Conservation (phyloP, 2,113 vertebrate species). For the Silurus asotus region DNA sequence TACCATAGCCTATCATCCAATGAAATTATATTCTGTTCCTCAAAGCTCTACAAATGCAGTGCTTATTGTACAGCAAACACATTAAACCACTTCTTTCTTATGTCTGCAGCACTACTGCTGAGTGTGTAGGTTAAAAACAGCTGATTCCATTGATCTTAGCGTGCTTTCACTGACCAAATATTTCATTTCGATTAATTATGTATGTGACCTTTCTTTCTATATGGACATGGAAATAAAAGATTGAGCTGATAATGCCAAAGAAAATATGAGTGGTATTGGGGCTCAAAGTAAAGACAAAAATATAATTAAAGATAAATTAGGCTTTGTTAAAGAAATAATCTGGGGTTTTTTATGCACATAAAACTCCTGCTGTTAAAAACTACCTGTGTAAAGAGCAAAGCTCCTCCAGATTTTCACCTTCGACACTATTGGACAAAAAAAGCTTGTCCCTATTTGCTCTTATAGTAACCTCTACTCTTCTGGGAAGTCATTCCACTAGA, state of each 20-base stretch:
- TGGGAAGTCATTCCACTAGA: too few relatives aligned
- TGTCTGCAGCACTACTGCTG: background rate
- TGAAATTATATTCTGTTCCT: background rate
- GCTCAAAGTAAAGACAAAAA: background rate
- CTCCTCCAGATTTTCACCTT: too few relatives aligned
- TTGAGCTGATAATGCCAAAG: constrained; percentile 14
- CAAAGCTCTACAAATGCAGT: background rate
- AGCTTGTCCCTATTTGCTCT: too few relatives aligned
- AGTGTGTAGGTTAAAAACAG: background rate
- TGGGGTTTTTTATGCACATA: too few relatives aligned
- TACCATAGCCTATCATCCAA: background rate
- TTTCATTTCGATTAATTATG: constrained; percentile 37
- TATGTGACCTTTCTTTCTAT: constrained; percentile 43
- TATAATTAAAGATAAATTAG: background rate
- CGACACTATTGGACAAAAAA: too few relatives aligned
- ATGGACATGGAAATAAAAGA: constrained; percentile 30
- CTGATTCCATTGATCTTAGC: background rate
- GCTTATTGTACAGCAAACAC: background rate
- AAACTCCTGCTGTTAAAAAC: background rate
- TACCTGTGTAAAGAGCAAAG: background rate
- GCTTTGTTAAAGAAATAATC: background rate
- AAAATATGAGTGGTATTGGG: constrained; percentile 13
- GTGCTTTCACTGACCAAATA: background rate
- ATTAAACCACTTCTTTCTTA: background rate
- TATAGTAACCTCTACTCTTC: too few relatives aligned